These are phyloP conservation scores for Phymastichus coffea DNA, from an alignment of 1,140 invertebrate species.

Conservation along the genomic window DNA sequence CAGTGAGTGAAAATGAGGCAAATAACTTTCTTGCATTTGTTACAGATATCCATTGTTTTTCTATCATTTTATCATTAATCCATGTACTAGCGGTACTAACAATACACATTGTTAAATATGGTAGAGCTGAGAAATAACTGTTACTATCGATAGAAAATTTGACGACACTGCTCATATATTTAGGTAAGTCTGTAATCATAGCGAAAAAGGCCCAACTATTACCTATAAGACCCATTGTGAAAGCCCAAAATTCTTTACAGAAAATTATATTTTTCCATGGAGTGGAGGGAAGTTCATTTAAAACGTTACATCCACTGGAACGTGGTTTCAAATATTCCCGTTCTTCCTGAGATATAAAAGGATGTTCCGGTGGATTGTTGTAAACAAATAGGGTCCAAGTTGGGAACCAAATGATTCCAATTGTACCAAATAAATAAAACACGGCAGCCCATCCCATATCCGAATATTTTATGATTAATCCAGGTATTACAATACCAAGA, in stretches of 20 bases:
- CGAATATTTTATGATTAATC: conserved; percentile 66
- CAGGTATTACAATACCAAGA: conserved; percentile 70
- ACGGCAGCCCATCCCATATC: conserved; percentile 77
- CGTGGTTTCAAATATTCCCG: conserved; percentile 73
- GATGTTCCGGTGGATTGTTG: conserved; percentile 78
- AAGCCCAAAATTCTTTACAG: conserved; percentile 57
- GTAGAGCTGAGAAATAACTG: not conserved
- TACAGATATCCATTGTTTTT: conserved; percentile 58
- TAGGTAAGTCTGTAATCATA: conserved; percentile 64
- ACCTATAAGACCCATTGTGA: conserved; percentile 61
- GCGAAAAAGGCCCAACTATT: conserved; percentile 68
- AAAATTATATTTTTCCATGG: conserved; percentile 37
- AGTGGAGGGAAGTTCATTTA: conserved; percentile 25
- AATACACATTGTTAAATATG: not conserved
- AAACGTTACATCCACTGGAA: conserved; percentile 54
- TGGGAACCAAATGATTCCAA: conserved; percentile 72
- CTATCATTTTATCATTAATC: conserved; percentile 55
- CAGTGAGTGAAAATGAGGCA: conserved; percentile 68
- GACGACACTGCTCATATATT: conserved; percentile 54
- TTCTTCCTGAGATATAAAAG: conserved; percentile 79
- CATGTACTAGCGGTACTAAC: conserved; percentile 45
- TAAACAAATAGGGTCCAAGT: conserved; percentile 72
- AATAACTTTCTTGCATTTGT: conserved; percentile 69
- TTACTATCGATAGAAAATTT: not conserved
- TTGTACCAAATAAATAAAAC: conserved; percentile 80